Conservation (phyloP, 1,140 invertebrate genomes). For the Oryzaephilus surinamensis region DNA sequence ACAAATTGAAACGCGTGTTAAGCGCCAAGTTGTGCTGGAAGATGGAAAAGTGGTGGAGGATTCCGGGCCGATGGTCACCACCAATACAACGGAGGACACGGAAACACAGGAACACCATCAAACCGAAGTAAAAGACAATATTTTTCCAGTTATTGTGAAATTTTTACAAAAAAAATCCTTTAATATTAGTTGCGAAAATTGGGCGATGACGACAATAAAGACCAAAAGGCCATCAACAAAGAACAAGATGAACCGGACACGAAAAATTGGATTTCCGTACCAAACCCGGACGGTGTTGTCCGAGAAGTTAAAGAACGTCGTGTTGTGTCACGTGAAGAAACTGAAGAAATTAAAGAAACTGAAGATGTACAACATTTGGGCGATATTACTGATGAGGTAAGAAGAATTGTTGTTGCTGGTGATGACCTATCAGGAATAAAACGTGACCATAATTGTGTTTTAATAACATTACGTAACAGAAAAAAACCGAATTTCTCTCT, state of each 20-base stretch:
- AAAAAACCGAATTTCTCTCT: constrained; percentile 3
- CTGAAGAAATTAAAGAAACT: constrained; percentile 66
- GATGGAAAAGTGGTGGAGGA: constrained; percentile 83
- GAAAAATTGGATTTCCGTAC: constrained; percentile 49
- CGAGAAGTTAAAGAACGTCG: constrained; percentile 69
- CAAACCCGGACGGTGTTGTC: constrained; percentile 58
- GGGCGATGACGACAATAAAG: constrained; percentile 34
- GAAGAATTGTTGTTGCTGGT: constrained; percentile 7
- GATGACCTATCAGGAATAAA: too few relatives aligned
- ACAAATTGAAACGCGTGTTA: constrained; percentile 80
- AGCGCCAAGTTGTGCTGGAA: constrained; percentile 78
- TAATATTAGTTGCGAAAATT: constrained; percentile 31
- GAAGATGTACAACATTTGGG: constrained; percentile 72
- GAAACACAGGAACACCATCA: constrained; percentile 78
- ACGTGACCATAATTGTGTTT: constrained; percentile 2
- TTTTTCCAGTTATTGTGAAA: background rate
- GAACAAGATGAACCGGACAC: constrained; percentile 32
- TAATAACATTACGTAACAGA: constrained; percentile 1
- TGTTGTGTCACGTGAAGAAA: constrained; percentile 70
- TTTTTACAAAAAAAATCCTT: background rate
- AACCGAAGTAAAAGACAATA: constrained; percentile 56
- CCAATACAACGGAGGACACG: constrained; percentile 77
- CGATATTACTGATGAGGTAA: constrained; percentile 74
- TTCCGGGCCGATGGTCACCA: constrained; percentile 78
- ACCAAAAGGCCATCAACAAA: constrained; percentile 32